phyloP scores from a whole-genome alignment of 2,797 vertebrate genomes.

The Octomys mimax region DNA sequence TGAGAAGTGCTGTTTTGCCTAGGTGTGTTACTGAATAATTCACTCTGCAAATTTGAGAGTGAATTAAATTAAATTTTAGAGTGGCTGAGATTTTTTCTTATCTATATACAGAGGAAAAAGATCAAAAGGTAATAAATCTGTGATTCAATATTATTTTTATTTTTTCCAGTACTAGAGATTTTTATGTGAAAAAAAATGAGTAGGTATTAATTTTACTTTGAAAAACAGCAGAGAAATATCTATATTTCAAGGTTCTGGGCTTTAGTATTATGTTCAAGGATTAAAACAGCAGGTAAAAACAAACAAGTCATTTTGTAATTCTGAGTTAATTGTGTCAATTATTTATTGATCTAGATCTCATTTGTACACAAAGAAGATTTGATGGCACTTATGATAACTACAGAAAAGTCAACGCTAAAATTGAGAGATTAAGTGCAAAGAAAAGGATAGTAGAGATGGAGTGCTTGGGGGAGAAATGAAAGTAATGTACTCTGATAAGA shows the following conservation, averaged over 20 bases:
- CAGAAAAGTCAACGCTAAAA: slow-evolving; percentile 22
- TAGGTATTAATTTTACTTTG: slow-evolving; percentile 25
- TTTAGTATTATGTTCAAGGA: slow-evolving; percentile 10
- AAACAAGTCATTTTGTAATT: slow-evolving; percentile 9
- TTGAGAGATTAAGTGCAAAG: slow-evolving; percentile 52
- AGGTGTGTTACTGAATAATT: background rate
- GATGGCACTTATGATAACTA: slow-evolving; percentile 30
- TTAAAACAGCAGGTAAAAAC: background rate
- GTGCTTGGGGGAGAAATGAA: slow-evolving; percentile 69
- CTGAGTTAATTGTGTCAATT: slow-evolving; percentile 57
- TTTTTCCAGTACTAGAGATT: slow-evolving; percentile 40
- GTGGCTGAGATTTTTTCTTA: background rate
- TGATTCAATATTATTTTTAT: slow-evolving; percentile 26
- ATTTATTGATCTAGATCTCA: slow-evolving; percentile 15
- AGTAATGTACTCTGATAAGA: slow-evolving; percentile 75
- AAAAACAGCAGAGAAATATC: slow-evolving; percentile 9
- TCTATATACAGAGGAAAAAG: background rate
- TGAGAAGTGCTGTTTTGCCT: background rate
- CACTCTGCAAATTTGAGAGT: slow-evolving; percentile 3
- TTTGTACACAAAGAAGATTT: slow-evolving; percentile 36
- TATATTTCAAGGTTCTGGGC: background rate
- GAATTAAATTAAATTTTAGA: too few species aligned
- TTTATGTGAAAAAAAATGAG: slow-evolving; percentile 3
- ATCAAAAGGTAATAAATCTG: background rate
- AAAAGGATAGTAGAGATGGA: background rate